phyloP scores from a whole-genome alignment of 2,113 vertebrate species.

The Microcebus griseorufus region DNA sequence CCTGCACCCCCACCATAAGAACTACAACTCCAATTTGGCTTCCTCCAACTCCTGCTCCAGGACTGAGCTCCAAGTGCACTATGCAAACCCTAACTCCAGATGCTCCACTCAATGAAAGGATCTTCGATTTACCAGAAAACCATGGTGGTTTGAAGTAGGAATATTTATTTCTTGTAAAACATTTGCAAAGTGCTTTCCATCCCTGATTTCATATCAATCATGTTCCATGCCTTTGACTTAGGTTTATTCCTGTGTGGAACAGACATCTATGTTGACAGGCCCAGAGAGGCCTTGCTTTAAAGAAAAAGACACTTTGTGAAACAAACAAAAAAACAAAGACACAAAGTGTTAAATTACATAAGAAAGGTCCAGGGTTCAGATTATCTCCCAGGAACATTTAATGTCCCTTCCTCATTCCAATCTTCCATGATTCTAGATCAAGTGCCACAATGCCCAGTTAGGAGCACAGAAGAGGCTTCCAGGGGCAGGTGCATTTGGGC shows the following conservation, averaged over 20 bases:
- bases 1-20: neutral
- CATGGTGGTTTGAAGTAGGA: conserved; percentile 23
- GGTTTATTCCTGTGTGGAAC: neutral
- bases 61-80: neutral
- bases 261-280: conserved; percentile 2
- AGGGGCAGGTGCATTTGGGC: neutral
- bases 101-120: neutral
- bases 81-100: neutral
- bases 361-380: neutral
- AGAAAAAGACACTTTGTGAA: conserved; percentile 78
- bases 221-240: conserved; percentile 46
- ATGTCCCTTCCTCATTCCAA: neutral
- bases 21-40: neutral
- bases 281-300: conserved; percentile 77
- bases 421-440: neutral
- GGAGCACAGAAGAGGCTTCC: neutral
- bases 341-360: conserved; percentile 18
- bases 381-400: neutral
- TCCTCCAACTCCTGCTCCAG: neutral
- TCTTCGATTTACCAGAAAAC: conserved; percentile 49
- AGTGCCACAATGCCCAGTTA: neutral
- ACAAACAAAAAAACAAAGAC: conserved; percentile 61
- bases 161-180: conserved; percentile 46
- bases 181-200: conserved; percentile 73
- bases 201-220: conserved; percentile 70